Conservation (phyloP, 2,888 invertebrate species). For the Drosophila silvestris region DNA sequence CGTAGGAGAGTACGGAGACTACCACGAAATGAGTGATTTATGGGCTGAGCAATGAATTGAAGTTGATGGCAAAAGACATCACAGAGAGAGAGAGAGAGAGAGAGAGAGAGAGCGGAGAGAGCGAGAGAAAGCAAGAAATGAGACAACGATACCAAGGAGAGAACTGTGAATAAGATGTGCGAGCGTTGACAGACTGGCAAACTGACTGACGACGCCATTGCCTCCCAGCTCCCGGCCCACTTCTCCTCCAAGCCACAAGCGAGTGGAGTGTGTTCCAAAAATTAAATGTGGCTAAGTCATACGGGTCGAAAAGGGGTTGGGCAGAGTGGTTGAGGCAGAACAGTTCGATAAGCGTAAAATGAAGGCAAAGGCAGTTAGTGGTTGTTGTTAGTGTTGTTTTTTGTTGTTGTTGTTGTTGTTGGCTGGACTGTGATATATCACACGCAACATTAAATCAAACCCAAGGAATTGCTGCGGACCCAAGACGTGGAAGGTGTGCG, state of each 20-base stretch:
- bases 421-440: conserved; percentile 78
- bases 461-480: conserved; percentile 55
- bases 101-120: conserved; percentile 28
- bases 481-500: conserved; percentile 50
- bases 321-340: conserved; percentile 13
- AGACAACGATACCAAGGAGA: neutral
- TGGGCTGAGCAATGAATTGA: conserved; percentile 76
- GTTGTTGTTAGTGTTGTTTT: conserved; percentile 22
- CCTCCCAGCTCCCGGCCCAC: neutral
- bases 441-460: conserved; percentile 83
- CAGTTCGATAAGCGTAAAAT: conserved; percentile 75
- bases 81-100: conserved; percentile 23
- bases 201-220: conserved; percentile 53
- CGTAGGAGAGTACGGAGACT: conserved; percentile 61
- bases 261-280: conserved; percentile 48
- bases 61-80: conserved; percentile 77
- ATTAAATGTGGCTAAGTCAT: conserved; percentile 63
- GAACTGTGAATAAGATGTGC: conserved; percentile 74
- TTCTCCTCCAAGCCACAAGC: neutral
- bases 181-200: conserved; percentile 73
- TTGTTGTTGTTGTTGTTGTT: conserved; percentile 26
- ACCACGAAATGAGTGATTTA: conserved; percentile 83
- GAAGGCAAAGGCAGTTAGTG: conserved; percentile 62
- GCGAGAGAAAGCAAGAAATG: conserved; percentile 3
- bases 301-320: conserved; percentile 9